phyloP scores from a whole-genome alignment of 1,140 invertebrate genomes.

The Meloidogyne exigua region DNA sequence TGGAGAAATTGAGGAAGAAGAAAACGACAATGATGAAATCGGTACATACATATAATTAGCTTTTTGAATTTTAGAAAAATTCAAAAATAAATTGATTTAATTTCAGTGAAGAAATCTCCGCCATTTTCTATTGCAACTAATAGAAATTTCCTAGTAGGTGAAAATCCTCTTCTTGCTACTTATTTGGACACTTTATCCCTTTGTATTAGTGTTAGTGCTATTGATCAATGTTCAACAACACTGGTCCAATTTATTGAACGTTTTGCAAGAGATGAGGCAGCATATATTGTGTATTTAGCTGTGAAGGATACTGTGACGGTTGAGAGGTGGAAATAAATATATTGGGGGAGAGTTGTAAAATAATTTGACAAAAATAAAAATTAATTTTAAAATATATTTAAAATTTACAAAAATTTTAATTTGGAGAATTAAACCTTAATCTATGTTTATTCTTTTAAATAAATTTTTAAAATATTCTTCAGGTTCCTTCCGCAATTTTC shows the following conservation, averaged over 20 bases:
- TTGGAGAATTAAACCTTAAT: too few relatives aligned
- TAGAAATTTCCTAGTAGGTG: neutral
- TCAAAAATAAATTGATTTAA: too few relatives aligned
- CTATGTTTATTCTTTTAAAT: too few relatives aligned
- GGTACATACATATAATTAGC: too few relatives aligned
- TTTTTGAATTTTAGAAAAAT: too few relatives aligned
- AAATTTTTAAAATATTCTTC: too few relatives aligned
- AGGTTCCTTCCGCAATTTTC: neutral
- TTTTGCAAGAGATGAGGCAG: neutral
- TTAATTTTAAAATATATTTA: too few relatives aligned
- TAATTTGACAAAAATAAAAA: too few relatives aligned
- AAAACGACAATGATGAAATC: neutral
- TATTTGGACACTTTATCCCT: conserved; percentile 21
- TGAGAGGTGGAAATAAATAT: neutral
- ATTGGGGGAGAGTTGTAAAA: neutral
- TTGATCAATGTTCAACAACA: conserved; percentile 12
- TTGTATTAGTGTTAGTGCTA: conserved; percentile 30
- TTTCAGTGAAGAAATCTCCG: neutral
- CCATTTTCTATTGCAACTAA: neutral
- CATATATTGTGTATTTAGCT: neutral
- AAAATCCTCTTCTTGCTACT: conserved; percentile 7
- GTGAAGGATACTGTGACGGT: neutral
- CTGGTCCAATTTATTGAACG: neutral
- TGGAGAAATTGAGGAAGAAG: conserved; percentile 5
- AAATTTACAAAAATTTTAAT: too few relatives aligned